Evolutionary conservation across 2,797 vertebrate genomes (phyloP), one percentile per base, ranked within the genome.

Genomic region (Nyctibius grandis): DNA sequence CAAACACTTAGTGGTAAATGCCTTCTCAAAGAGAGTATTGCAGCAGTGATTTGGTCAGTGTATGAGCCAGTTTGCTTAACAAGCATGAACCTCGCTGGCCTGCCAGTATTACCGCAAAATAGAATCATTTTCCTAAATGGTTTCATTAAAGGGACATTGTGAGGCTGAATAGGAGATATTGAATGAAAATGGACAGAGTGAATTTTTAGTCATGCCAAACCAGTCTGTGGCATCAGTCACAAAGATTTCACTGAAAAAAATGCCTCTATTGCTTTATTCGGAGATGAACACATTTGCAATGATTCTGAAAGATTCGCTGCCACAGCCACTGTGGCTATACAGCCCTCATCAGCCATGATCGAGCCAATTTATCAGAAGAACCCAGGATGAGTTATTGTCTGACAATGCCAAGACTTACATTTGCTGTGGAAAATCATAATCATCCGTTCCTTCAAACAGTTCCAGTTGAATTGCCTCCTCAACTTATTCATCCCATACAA

Each of bases 91-190:
- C 26, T 95, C 67, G 38, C 67, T 40, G 77, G 77, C 74, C 88
- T 82, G 83, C 40, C 93, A 85, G 80, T 73, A 82, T 86, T 64
- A 89, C 85, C n/a, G 4, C 56, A 80, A 92, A 96, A 96, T 36
- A 76, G 90, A 95, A 94, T 89, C 19, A 91, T 96, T 96, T 96
- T 87, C 85, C 83, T 87, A 94, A 96, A 95, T 42, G 51, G 51
- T 87, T 95, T 94, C 85, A 94, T 96, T 96, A 93, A 94, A 94
- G 67, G 64, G 85, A 85, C 45, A 69, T 91, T 89, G 68, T 77
- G 74, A 73, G 26, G 51, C 74, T 96, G 84, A 94, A 91, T 53
- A 77, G 70, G 64, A 82, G 60, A 57, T 78, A 60, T 3, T 82
- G 85, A 91, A 94, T 74, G 77, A 78, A 85, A 96, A 93, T 16